Evolutionary conservation across 2,113 vertebrate species (phyloP).

Genomic region (Chaenogobius annularis): DNA sequence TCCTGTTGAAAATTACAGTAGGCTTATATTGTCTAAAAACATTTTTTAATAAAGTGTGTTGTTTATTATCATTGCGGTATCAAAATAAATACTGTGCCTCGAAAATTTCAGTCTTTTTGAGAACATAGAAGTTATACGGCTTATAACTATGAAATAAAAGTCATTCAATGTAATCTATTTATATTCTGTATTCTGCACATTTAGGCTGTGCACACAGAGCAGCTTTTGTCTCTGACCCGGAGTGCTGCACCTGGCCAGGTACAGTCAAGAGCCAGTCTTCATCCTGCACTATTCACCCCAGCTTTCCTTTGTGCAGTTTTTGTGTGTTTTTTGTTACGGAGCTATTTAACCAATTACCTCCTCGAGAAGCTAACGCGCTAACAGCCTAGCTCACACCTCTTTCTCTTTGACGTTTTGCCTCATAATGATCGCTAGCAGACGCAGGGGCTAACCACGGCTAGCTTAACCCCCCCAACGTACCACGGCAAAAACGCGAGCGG

Average conservation of each 20-base stretch:
- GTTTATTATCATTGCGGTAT: too few relatives aligned
- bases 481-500: slow-evolving; percentile 1
- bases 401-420: slow-evolving; percentile 24
- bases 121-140: not conserved
- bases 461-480: slow-evolving; percentile 26
- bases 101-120: too few relatives aligned
- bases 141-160: not conserved
- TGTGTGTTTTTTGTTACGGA: not conserved
- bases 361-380: slow-evolving; percentile 50
- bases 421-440: slow-evolving; percentile 54
- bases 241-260: slow-evolving; percentile 51
- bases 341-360: slow-evolving; percentile 21
- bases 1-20: too few relatives aligned
- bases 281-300: not conserved
- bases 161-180: not conserved
- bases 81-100: too few relatives aligned
- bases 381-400: slow-evolving; percentile 49
- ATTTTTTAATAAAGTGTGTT: too few relatives aligned
- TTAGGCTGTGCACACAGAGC: slow-evolving; percentile 6
- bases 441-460: slow-evolving; percentile 62
- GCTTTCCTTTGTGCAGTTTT: not conserved
- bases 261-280: not conserved
- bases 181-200: not conserved
- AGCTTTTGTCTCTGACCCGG: slow-evolving; percentile 35
- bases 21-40: too few relatives aligned